A percentile compares a stretch with the other conserved stretches of the same genome.
phyloP scores from a whole-genome alignment of 2,888 invertebrate species.

The Acleris holmiana region DNA sequence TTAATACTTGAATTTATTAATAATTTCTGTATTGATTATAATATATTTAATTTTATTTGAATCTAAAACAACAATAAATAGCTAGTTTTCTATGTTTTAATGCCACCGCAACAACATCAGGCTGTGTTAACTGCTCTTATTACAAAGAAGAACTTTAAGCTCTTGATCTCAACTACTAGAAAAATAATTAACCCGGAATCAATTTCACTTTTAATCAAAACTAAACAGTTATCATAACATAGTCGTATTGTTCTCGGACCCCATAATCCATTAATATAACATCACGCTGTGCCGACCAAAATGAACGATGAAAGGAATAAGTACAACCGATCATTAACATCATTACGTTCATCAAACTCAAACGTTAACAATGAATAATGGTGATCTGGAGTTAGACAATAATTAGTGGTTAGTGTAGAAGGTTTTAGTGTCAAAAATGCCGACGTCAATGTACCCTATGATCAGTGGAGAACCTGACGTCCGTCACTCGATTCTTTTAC shows the following conservation, averaged over 20 bases:
- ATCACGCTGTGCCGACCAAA: conserved; percentile 63
- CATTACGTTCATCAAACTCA: conserved; percentile 53
- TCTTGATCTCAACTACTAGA: background rate
- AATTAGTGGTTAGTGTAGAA: conserved; percentile 42
- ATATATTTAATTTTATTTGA: background rate
- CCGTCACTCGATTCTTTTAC: too few species aligned
- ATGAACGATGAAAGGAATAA: conserved; percentile 59
- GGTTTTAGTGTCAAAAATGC: conserved; percentile 14
- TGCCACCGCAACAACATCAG: too few species aligned
- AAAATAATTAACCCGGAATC: background rate
- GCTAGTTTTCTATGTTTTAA: too few species aligned
- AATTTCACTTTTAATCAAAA: background rate
- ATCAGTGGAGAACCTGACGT: background rate
- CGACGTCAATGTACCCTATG: conserved; percentile 7
- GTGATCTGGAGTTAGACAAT: conserved; percentile 49
- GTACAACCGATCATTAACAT: conserved; percentile 63
- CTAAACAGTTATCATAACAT: background rate
- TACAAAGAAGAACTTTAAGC: background rate
- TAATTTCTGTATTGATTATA: background rate
- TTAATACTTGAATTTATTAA: background rate
- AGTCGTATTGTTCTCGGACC: conserved; percentile 14
- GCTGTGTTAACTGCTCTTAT: too few species aligned
- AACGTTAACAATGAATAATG: conserved; percentile 62
- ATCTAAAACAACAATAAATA: too few species aligned
- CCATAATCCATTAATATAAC: conserved; percentile 61